Percentiles rank a stretch among this genome's conserved stretches.
Evolutionary conservation across 2,797 vertebrate species (phyloP).

Genomic region (Danio tinwini): DNA sequence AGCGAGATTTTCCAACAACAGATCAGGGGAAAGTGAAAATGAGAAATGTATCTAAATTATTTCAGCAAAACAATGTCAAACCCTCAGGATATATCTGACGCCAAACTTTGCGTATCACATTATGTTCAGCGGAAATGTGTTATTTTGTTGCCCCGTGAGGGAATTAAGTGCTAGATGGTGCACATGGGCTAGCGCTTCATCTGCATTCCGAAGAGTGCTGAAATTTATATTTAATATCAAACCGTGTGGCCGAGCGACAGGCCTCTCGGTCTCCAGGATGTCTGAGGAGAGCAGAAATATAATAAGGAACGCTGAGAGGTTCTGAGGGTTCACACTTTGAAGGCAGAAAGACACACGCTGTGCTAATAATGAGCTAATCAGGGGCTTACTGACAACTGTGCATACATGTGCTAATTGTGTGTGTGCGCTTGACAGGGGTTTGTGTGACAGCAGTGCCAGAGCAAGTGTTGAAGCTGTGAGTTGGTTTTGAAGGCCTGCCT

Average conservation of each 20-base stretch:
- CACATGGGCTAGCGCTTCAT: neutral
- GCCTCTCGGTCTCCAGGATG: conserved; percentile 17
- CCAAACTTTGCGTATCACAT: neutral
- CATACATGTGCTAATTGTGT: conserved; percentile 33
- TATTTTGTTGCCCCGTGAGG: neutral
- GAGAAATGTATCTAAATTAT: conserved; percentile 11
- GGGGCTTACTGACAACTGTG: conserved; percentile 21
- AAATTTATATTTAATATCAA: conserved; percentile 22
- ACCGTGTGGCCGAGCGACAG: neutral
- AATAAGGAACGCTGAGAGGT: conserved; percentile 47
- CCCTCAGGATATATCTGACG: neutral
- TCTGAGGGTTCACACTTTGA: conserved; percentile 53
- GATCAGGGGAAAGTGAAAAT: conserved; percentile 13
- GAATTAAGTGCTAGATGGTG: neutral
- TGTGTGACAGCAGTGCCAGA: conserved; percentile 10
- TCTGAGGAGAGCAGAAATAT: conserved; percentile 30
- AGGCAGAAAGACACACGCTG: conserved; percentile 45
- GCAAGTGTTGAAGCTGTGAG: conserved; percentile 5
- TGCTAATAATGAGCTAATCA: conserved; percentile 55
- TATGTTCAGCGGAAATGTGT: neutral
- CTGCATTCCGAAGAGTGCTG: neutral
- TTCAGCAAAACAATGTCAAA: conserved; percentile 11
- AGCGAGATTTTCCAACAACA: conserved; percentile 18
- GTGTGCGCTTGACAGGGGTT: neutral
- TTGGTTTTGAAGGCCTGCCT: neutral